Evolutionary conservation across 2,888 invertebrate genomes (phyloP), one percentile per base, ranked within the genome.

Genomic region (Fabriciana adippe): DNA sequence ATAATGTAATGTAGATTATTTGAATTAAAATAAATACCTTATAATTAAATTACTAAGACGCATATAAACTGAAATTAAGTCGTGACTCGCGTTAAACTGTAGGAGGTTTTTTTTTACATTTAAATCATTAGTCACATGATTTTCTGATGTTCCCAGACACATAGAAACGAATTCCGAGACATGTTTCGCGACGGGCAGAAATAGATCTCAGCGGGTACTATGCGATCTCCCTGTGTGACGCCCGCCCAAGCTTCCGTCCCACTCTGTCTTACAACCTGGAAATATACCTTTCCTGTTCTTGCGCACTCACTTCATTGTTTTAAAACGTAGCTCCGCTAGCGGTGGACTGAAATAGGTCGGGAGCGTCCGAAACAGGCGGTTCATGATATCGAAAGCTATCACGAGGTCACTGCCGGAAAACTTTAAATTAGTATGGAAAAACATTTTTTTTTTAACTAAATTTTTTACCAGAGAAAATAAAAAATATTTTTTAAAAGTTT

Each of bases 161-260:
- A 86, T 86, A 89, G 89, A 89, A 91, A 88, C 88, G 89, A 89
- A 91, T 91, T 90, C 90, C 92, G 92, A 92, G 92, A 92, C 92
- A 91, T 90, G 90, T 90, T 90, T 79, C 74, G 90, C 91, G 91
- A 90, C 90, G 90, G 76, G 82, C 90, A 85, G 84, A 91, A 92
- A 92, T 92, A 92, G 91, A 89, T 87, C 87, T 86, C 85, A 89
- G 90, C 90, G 89, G 90, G 86, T 84, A 89, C 86, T 87, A 88
- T 85, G 83, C 84, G 87, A 86, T 87, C 85, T 89, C 88, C 86
- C 88, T 86, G 87, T 82, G 89, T 88, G 89, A 89, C 89, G 90
- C 82, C 81, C 79, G 81, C 78, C 76, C 76, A 76, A 78, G 76
- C 79, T 82, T 76, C 74, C 83, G 78, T 92, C 92, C 83, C 86